phyloP scores from a whole-genome alignment of 92 coral and sea anemone genomes.

The Epizoanthus fatuus region DNA sequence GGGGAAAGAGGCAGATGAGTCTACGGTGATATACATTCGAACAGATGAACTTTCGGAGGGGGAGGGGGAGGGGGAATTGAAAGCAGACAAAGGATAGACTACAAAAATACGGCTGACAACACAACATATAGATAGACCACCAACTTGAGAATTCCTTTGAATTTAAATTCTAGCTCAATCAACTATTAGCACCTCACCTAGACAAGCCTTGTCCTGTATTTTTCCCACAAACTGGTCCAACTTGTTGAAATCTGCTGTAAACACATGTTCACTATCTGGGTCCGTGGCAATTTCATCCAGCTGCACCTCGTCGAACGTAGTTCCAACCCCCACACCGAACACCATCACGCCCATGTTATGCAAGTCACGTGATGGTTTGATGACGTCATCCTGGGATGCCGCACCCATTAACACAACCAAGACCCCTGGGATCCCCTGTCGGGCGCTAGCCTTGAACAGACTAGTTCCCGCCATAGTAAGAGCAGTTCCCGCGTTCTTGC shows the following conservation, averaged over 20 bases:
- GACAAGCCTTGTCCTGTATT: constrained; percentile 25
- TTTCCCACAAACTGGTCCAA: not conserved
- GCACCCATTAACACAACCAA: constrained; percentile 30
- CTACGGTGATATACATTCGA: no score
- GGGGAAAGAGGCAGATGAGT: no score
- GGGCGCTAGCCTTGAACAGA: constrained; percentile 39
- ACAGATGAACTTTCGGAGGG: no score
- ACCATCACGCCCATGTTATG: constrained; percentile 44
- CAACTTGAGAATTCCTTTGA: no score
- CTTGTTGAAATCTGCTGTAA: constrained; percentile 13
- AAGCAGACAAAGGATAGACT: no score
- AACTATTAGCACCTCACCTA: not conserved
- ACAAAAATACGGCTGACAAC: no score
- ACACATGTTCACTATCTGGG: constrained; percentile 33
- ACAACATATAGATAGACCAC: no score
- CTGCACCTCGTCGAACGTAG: constrained; percentile 12
- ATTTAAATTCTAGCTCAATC: no score
- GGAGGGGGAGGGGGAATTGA: no score
- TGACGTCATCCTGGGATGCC: constrained; percentile 29
- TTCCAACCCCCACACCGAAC: constrained; percentile 26
- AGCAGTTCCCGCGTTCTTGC: constrained; percentile 31
- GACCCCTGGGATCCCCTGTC: constrained; percentile 31
- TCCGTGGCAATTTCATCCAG: constrained; percentile 35
- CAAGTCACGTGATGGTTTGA: constrained; percentile 34
- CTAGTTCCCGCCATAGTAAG: not conserved